Evolutionary conservation across 2,113 vertebrate species (phyloP), one percentile per base, ranked within the genome.

Genomic region (Corythornis vintsioides): DNA sequence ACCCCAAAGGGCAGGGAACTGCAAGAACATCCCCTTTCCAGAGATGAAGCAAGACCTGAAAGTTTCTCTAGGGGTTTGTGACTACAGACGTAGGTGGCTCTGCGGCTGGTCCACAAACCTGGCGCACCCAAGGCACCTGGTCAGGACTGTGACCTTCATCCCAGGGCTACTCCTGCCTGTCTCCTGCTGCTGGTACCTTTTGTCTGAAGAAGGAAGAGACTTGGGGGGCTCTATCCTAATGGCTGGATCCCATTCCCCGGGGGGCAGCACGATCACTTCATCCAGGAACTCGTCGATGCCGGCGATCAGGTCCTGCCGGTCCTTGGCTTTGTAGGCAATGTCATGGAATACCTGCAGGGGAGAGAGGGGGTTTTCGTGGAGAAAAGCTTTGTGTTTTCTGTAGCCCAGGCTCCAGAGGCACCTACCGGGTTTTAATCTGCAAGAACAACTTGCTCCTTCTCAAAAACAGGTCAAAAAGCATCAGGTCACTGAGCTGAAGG

Each of bases 201-300:
- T 99, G 92, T 99, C 99, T 5, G 99, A 99, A 5, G 99, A 99
- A 7, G 99, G 99, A 33, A 99, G 98, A 43, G 98, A 98, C 59
- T 99, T 99, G 19, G 99, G 99, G 77, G 99, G 99, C 64, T 99
- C 99, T 98, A 99, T 99, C 97, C 99, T 98, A 95, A 99, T 99
- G 35, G 98, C 93, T 9, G 99, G 99, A 86, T 99, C 99, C 99
- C 99, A 99, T 72, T 99, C 99, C 28, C 99, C 99, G 4, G 99
- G 99, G 15, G 99, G 99, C 71, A 99, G 99, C 57, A 99, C 99
- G 21, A 99, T 99, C 79, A 99, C 99, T 96, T 99, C 99, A 70
- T 99, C 99, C 88, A 99, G 97, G 96, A 99, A 99, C 95, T 99
- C 99, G 18, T 99, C 99, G 8, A 99, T 99, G 70, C 99, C 99